These are phyloP conservation scores for Megaceryle torquata DNA, from an alignment of 2,113 vertebrate species.

Conservation along the genomic window DNA sequence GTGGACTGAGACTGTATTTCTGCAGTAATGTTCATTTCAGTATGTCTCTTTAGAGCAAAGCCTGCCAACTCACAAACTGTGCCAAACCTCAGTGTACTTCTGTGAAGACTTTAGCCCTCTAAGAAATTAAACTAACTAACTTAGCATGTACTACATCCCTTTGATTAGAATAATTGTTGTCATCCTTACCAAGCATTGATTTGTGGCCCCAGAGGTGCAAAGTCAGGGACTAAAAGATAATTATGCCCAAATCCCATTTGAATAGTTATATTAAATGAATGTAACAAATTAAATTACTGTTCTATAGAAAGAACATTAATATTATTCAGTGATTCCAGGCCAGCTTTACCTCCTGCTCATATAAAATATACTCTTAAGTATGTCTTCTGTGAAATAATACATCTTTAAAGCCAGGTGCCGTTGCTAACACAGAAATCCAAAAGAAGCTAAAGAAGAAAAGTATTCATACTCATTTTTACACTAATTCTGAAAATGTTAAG, in stretches of 20 bases:
- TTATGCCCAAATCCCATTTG: not conserved
- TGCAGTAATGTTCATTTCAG: not conserved
- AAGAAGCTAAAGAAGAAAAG: not conserved
- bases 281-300: conserved; percentile 33
- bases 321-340: not conserved
- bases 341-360: not conserved
- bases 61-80: not conserved
- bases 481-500: not conserved
- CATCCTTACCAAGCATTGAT: not conserved
- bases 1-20: not conserved
- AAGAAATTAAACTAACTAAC: not conserved
- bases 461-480: not conserved
- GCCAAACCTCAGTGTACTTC: not conserved
- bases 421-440: not conserved
- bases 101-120: not conserved
- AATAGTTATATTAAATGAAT: conserved; percentile 35
- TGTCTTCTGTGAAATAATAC: not conserved
- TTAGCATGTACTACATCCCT: not conserved
- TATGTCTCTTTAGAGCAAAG: not conserved
- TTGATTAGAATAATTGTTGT: conserved; percentile 5
- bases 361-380: not conserved
- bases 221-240: conserved; percentile 19
- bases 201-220: not conserved
- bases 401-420: not conserved
- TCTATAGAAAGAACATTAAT: conserved; percentile 6